Evolutionary conservation across 2,113 vertebrate genomes (phyloP).

Genomic region (Stomatorhinus ivindoensis): DNA sequence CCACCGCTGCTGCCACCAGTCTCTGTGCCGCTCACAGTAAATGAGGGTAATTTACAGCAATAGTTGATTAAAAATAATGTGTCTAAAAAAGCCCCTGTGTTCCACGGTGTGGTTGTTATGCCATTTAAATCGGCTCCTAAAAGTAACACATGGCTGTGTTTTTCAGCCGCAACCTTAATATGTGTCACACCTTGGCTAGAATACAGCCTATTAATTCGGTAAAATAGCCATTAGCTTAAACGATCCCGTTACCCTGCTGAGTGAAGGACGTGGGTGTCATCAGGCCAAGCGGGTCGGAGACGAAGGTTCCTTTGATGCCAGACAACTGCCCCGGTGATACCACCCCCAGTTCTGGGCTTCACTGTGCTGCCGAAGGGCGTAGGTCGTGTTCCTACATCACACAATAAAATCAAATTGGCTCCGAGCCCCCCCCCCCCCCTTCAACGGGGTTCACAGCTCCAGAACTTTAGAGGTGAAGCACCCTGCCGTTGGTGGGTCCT

Average conservation of each 20-base stretch:
- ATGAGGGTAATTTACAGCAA: slow-evolving; percentile 23
- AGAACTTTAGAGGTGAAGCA: neutral
- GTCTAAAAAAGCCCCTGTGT: neutral
- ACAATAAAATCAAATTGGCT: neutral
- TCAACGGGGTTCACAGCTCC: neutral
- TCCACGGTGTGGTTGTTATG: neutral
- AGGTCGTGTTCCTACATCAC: neutral
- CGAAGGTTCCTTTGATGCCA: neutral
- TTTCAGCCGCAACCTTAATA: neutral
- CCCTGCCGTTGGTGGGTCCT: neutral
- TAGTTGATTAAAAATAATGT: slow-evolving; percentile 6
- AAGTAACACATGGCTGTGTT: neutral
- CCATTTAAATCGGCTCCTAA: neutral
- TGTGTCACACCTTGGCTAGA: neutral
- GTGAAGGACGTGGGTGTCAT: neutral
- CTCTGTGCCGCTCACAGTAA: slow-evolving; percentile 17
- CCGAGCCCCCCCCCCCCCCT: neutral
- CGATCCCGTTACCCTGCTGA: neutral
- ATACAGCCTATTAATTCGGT: neutral
- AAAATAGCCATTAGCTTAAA: neutral
- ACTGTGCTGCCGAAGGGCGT: neutral
- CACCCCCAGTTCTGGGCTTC: neutral
- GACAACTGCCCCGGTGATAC: neutral
- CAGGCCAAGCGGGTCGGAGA: neutral
- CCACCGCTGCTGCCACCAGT: neutral